Conservation (phyloP, 2,888 invertebrate genomes). For the Tholera decimalis region DNA sequence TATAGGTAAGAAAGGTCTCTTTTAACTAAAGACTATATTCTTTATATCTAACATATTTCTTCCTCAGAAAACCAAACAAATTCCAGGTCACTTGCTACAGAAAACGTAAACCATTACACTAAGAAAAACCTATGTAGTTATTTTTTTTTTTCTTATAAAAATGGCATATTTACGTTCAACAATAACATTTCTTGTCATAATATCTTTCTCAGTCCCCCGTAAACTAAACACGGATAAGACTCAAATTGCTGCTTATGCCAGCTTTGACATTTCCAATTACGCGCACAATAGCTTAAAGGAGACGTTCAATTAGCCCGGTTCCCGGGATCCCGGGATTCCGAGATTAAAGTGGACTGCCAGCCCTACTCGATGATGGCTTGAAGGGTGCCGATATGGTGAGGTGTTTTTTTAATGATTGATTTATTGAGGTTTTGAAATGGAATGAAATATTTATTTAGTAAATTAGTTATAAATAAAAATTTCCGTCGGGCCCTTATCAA, state of each 20-base stretch:
- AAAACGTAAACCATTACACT: background rate
- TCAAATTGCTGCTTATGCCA: constrained; percentile 35
- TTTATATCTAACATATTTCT: too few relatives aligned
- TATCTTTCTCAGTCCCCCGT: background rate
- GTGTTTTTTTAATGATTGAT: constrained; percentile 41
- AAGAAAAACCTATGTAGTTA: too few relatives aligned
- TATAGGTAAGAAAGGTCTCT: too few relatives aligned
- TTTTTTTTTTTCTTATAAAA: background rate
- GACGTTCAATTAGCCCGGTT: constrained; percentile 56
- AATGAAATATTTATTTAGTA: background rate
- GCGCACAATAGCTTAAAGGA: constrained; percentile 48
- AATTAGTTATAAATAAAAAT: too few relatives aligned
- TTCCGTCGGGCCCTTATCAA: too few relatives aligned
- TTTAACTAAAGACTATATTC: too few relatives aligned
- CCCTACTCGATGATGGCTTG: constrained; percentile 39
- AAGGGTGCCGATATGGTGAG: constrained; percentile 9
- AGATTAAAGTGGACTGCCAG: constrained; percentile 49
- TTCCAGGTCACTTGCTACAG: too few relatives aligned
- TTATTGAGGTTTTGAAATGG: constrained; percentile 4
- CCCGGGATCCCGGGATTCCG: constrained; percentile 30
- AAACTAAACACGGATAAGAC: constrained; percentile 29
- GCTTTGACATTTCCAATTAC: constrained; percentile 61
- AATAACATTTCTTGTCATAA: constrained; percentile 14
- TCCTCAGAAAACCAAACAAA: background rate
- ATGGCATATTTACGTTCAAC: constrained; percentile 13